Base-by-base conservation (phyloP, 1,140 invertebrate genomes). In the Pachyrhynchus sulphureomaculatus region DNA sequence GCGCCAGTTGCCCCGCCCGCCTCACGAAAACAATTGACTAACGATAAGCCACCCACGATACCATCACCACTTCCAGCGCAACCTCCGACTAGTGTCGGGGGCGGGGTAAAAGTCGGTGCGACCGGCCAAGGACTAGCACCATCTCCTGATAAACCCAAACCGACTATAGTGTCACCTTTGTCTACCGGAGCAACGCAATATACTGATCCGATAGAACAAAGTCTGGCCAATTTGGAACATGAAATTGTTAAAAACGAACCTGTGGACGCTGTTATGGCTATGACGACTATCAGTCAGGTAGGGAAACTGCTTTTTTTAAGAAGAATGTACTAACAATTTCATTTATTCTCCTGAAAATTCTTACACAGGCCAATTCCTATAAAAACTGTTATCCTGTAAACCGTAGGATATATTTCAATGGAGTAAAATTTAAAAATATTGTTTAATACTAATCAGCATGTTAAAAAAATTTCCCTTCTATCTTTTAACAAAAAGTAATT, bases 161-260 rank as follows among this genome's bases (percentile, higher is more conserved):
- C 70, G 29, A 68, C 72, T 66, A 47, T 74, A 67, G 17, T 56
- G 17, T 66, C 68, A 26, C 78, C 65, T 51, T 69, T 60, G 57
- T 67, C 48, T 68, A 76, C 71, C 72, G 58, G 49, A 3, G n/a
- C 34, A 18, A 20, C 23, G 8, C 47, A 29, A 13, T 81, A 70
- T 73, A 79, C 70, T 37, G 85, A 87, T 72, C 84, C 84, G n/a
- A 78, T 86, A 62, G 85, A 86, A 72, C 80, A 85, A 63, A 85
- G 84, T 21, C 76, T 87, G 49, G 84, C 84, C 32, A 85, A 81
- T 58, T 70, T 87, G 13, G 85, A 87, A 73, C 80, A 83, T 29
- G 81, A 80, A 48, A 75, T 84, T 6, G 80, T 81, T 36, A 79
- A 79, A 12, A 79, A 78, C 37, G 78, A 81, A n/a, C 79, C 78